Evolutionary conservation across 2,888 invertebrate species (phyloP), one percentile per base, ranked within the genome.

Genomic region (Aphrophora alni): DNA sequence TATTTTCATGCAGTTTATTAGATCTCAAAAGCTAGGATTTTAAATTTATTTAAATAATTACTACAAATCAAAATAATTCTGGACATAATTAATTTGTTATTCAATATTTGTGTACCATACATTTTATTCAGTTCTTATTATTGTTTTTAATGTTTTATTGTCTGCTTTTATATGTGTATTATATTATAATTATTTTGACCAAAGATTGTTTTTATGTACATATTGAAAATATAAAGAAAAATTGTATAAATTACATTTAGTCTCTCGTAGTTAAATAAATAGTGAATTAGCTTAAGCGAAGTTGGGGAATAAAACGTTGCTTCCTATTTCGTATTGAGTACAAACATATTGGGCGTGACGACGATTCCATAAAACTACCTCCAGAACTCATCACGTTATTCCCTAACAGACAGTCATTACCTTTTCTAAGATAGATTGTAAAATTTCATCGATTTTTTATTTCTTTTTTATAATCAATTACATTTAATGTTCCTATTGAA

Each of bases 211-310:
- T 44, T 59, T 59, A 59, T 59, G 59, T 59, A 59, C n/a, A 59
- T 59, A 59, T 59, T 59, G 59, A 59, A 59, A 59, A 59, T 59
- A 59, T n/a, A 59, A 59, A 59, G 59, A 21, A 59, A n/a, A 59
- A 59, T 59, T 59, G 59, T 59, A 59, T 59, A 59, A 59, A 59
- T 33, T 33, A 33, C 3, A 33, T 21, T 21, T 59, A 21, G 21
- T n/a, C 21, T n/a, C 1, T 59, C 12, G 59, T 59, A 59, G 59
- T 59, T 59, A 59, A 21, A 59, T 59, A 59, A 21, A 21, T 59
- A 59, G 44, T 33, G 17, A 44, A 21, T 59, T 59, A 59, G 59
- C 59, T 59, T 59, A 59, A 59, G 59, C 21, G 59, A 59, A 21
- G 59, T 59, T 59, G 59, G 59, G 59, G 59, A 59, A 59, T 59